Evolutionary conservation across 1,140 invertebrate species (phyloP), one percentile per base, ranked within the genome.

Genomic region (Drosophila tani): DNA sequence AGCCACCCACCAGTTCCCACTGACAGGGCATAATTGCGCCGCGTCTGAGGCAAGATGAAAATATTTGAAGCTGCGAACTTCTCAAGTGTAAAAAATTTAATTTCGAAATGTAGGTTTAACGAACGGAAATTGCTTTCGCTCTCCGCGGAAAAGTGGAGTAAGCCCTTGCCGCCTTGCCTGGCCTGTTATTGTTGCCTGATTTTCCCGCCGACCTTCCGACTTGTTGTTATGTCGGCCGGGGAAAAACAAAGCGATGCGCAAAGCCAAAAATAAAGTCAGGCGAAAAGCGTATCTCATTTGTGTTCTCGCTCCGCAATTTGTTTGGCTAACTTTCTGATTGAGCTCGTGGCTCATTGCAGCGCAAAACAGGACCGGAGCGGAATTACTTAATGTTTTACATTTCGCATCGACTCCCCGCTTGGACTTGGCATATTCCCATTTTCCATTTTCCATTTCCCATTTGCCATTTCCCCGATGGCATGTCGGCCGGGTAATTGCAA

Each of bases 1-100:
- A n/a, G 4, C 43, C 45, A 51, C 63, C 35, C 68, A 53, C 68
- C 21, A 51, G 17, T 6, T 5, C 43, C 38, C 63, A 64, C 53
- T 63, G 58, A 50, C 74, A 63, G 40, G 29, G 45, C 67, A 86
- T 86, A 86, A 86, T 86, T 86, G 82, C 82, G 82, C 82, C 50
- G 50, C 75, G 63, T 55, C 49, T 35, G 63, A 64, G 63, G 73
- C 83, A 87, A 88, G 88, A 88, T 86, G 82, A 88, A 87, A 88
- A 88, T 90, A 90, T 88, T 77, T 88, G 85, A 84, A 84, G 74
- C 78, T 63, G 81, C 84, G 50, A 90, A 85, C 85, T 88, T 88
- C 81, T 88, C 85, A 88, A 88, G 85, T 88, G 85, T 85, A 88
- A 88, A 87, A 88, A 88, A 88, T 88, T 85, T 90, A 88, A 88